Evolutionary conservation across 2,888 invertebrate genomes (phyloP).

Genomic region (Athalia rosae): DNA sequence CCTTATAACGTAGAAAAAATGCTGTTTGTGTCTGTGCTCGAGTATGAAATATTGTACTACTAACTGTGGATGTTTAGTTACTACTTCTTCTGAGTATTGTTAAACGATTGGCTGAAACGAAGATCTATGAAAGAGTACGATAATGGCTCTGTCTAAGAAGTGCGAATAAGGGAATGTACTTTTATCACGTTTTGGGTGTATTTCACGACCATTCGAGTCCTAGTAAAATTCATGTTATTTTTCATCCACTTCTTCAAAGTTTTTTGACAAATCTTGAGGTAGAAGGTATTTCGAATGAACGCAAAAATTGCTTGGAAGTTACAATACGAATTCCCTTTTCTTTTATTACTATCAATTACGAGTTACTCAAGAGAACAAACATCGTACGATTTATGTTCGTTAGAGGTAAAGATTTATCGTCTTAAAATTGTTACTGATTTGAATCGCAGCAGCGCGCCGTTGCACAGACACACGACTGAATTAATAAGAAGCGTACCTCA

Average conservation of each 20-base stretch:
- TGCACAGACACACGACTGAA: slow-evolving; percentile 58
- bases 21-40: slow-evolving; percentile 66
- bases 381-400: slow-evolving; percentile 30
- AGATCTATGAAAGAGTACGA: slow-evolving; percentile 14
- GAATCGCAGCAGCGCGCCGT: slow-evolving; percentile 38
- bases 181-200: slow-evolving; percentile 12
- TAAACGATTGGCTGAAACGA: slow-evolving; percentile 31
- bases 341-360: slow-evolving; percentile 10
- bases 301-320: neutral
- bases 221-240: neutral
- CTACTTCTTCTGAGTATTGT: slow-evolving; percentile 35
- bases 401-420: slow-evolving; percentile 29
- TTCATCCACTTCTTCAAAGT: neutral
- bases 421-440: slow-evolving; percentile 31
- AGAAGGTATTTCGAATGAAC: too few species aligned
- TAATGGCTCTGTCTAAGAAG: slow-evolving; percentile 28
- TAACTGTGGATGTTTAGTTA: slow-evolving; percentile 56
- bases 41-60: slow-evolving; percentile 59
- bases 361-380: slow-evolving; percentile 8
- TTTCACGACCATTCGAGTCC: neutral
- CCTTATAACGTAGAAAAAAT: slow-evolving; percentile 47
- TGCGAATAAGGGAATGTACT: slow-evolving; percentile 1
- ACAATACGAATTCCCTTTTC: slow-evolving; percentile 3
- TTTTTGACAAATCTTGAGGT: neutral
- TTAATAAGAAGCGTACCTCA: slow-evolving; percentile 52